phyloP scores from a whole-genome alignment of 92 coral and sea anemone genomes.

The Zoanthus sociatus region DNA sequence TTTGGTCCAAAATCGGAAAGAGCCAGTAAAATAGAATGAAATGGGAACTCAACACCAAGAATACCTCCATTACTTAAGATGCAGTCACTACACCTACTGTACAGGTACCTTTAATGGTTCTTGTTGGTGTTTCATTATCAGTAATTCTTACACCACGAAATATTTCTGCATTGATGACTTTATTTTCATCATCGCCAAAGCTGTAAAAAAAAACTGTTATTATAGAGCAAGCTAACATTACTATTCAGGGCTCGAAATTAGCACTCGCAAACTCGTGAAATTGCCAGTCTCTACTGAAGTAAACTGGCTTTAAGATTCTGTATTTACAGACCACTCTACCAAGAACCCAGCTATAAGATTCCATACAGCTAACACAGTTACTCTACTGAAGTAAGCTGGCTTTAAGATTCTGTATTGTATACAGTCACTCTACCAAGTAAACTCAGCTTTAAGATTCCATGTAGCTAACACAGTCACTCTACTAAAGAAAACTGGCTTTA shows the following conservation, averaged over 20 bases:
- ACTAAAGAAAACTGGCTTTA: too few species aligned
- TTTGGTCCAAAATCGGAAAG: neutral
- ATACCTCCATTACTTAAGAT: conserved; percentile 5
- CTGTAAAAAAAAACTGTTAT: conserved; percentile 14
- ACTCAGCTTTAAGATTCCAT: too few species aligned
- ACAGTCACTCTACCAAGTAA: too few species aligned
- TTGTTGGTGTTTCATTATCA: conserved; percentile 36
- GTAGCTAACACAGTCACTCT: too few species aligned
- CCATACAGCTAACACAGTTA: too few species aligned
- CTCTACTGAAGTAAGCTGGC: too few species aligned
- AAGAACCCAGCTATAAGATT: too few species aligned
- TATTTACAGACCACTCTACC: too few species aligned
- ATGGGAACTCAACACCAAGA: neutral
- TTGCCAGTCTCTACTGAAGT: too few species aligned
- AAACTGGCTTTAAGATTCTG: too few species aligned
- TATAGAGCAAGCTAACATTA: conserved; percentile 15
- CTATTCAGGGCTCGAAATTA: neutral
- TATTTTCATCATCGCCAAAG: conserved; percentile 41
- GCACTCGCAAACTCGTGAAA: too few species aligned
- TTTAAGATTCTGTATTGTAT: too few species aligned
- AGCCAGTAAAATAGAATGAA: neutral
- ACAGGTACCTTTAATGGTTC: conserved; percentile 37
- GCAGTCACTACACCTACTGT: neutral
- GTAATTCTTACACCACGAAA: conserved; percentile 20
- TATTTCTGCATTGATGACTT: conserved; percentile 29